A percentile compares a stretch with the other conserved stretches of the same genome.
These are phyloP conservation scores for Mesoligia furuncula DNA, from an alignment of 2,888 invertebrate genomes.

Conservation along the genomic window DNA sequence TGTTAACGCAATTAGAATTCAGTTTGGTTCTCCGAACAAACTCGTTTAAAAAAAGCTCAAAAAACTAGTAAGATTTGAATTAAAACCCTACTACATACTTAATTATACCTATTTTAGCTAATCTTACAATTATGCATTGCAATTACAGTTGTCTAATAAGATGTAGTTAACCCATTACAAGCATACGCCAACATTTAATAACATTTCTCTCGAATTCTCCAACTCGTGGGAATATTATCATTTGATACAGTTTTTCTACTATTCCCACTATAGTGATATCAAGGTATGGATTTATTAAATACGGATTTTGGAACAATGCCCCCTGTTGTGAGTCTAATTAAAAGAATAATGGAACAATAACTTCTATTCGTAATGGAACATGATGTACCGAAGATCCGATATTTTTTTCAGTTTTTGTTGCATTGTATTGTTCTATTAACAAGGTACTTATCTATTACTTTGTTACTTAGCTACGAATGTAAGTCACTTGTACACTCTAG, in stretches of 20 bases:
- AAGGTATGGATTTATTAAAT: conserved; percentile 37
- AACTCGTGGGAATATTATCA: conserved; percentile 47
- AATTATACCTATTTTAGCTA: conserved; percentile 8
- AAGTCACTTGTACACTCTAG: conserved; percentile 19
- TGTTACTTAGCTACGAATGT: conserved; percentile 20
- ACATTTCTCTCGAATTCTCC: conserved; percentile 56
- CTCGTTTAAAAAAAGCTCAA: too few species aligned
- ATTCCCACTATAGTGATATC: conserved; percentile 42
- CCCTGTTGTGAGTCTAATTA: conserved; percentile 45
- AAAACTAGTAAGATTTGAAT: not conserved
- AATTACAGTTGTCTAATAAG: conserved; percentile 32
- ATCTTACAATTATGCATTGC: not conserved
- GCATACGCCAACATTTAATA: conserved; percentile 26
- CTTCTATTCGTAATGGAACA: conserved; percentile 36
- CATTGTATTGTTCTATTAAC: conserved; percentile 51
- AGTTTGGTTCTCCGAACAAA: too few species aligned
- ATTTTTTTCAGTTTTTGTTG: conserved; percentile 45
- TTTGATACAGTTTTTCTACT: conserved; percentile 44
- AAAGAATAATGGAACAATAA: conserved; percentile 55
- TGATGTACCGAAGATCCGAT: conserved; percentile 40
- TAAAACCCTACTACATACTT: not conserved
- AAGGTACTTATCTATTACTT: too few species aligned
- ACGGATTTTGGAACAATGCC: conserved; percentile 47
- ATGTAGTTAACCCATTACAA: conserved; percentile 45
- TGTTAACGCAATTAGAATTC: too few species aligned